Conservation (phyloP, 2,888 invertebrate species). For the Lithophane socia region DNA sequence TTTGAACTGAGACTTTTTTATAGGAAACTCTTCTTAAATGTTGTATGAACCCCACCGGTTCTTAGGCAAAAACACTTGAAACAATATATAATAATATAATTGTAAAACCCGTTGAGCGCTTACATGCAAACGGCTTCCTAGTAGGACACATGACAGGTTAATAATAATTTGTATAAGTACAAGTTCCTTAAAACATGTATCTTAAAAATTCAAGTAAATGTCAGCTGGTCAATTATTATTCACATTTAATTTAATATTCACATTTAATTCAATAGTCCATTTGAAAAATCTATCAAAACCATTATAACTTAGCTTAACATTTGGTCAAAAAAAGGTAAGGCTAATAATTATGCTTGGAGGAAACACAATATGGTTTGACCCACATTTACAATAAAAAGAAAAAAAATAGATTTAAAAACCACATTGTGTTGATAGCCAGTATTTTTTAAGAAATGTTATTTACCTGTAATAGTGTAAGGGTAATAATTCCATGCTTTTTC, state of each 20-base stretch:
- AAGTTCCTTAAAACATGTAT: background rate
- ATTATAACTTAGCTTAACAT: background rate
- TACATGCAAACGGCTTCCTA: no score
- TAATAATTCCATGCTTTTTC: slow-evolving; percentile 99
- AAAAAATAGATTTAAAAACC: background rate
- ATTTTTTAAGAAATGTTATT: slow-evolving; percentile 56
- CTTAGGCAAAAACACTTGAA: no score
- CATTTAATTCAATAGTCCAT: background rate
- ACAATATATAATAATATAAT: no score
- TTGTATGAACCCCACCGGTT: no score
- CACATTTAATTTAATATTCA: background rate
- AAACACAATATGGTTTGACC: background rate
- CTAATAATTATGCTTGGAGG: background rate
- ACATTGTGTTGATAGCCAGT: background rate
- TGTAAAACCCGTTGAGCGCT: no score
- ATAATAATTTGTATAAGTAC: background rate
- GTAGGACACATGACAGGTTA: background rate
- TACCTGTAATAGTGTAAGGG: slow-evolving; percentile 96
- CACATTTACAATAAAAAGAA: background rate
- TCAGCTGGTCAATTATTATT: background rate
- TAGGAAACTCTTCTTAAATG: background rate
- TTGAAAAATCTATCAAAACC: background rate
- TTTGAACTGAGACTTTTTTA: background rate
- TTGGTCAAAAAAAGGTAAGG: slow-evolving; percentile 1
- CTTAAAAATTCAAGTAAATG: background rate